Conservation (phyloP, 2,797 vertebrate species). For the Clarias fuscus region DNA sequence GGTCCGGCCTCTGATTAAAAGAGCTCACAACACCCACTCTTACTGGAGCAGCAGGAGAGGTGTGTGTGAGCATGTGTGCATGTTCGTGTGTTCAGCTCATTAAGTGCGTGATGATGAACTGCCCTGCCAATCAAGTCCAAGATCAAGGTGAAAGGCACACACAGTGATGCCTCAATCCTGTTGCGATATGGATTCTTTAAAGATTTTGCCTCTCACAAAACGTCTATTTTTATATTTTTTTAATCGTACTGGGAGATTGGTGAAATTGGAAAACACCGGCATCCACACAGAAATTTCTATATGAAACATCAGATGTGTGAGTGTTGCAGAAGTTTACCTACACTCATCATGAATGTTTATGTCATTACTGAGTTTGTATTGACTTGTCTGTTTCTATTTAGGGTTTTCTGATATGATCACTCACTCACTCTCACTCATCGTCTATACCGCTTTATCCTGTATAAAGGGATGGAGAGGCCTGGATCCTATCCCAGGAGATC, state of each 20-base stretch:
- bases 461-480: no score
- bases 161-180: background rate
- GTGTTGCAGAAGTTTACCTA: no score
- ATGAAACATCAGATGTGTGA: background rate
- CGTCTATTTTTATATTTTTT: background rate
- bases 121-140: constrained; percentile 28
- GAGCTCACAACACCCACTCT: constrained; percentile 41
- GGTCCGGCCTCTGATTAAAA: constrained; percentile 54
- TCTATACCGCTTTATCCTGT: no score
- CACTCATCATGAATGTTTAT: no score
- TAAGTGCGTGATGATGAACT: constrained; percentile 29
- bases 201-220: background rate
- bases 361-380: no score
- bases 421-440: no score
- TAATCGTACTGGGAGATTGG: background rate
- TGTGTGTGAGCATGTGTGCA: constrained; percentile 5
- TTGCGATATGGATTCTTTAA: background rate
- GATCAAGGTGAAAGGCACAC: constrained; percentile 23
- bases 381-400: no score
- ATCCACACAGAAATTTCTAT: background rate
- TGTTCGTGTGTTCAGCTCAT: constrained; percentile 30
- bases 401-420: no score
- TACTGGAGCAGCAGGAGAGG: constrained; percentile 34
- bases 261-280: background rate
- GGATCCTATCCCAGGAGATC: no score